Percentiles rank a stretch among this genome's conserved stretches.
phyloP scores from a whole-genome alignment of 2,888 invertebrate species.

The Pherbina coryleti region DNA sequence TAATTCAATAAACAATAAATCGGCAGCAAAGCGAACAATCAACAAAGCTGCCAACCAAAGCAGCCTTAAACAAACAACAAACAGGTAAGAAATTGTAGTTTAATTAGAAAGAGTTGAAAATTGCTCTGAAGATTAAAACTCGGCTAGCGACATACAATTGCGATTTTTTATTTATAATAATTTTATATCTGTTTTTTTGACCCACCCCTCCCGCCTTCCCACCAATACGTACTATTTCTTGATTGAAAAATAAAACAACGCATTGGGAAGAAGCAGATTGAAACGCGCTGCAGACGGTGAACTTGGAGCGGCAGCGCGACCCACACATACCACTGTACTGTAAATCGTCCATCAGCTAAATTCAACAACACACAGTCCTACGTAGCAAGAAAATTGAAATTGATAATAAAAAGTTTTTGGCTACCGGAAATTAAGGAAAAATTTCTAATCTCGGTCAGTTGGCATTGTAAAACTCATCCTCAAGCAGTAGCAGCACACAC shows the following conservation, averaged over 20 bases:
- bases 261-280: neutral
- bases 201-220: neutral
- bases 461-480: neutral
- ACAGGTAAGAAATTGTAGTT: slow-evolving; percentile 2
- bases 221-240: neutral
- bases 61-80: neutral
- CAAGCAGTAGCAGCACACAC: neutral
- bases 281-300: slow-evolving; percentile 25
- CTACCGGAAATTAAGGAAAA: neutral
- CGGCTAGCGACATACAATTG: neutral
- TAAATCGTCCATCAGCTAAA: neutral
- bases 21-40: neutral
- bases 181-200: neutral
- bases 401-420: too few relatives aligned
- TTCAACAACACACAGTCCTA: neutral
- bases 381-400: neutral
- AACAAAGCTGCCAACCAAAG: neutral
- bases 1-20: neutral
- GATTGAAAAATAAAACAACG: slow-evolving; percentile 24
- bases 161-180: neutral
- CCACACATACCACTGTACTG: neutral
- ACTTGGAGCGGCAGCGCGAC: slow-evolving; percentile 29
- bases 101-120: neutral
- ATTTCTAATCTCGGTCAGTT: neutral
- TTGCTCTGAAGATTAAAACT: slow-evolving; percentile 17